phyloP scores from a whole-genome alignment of 2,888 invertebrate species.

The Podotricha telesiphe region DNA sequence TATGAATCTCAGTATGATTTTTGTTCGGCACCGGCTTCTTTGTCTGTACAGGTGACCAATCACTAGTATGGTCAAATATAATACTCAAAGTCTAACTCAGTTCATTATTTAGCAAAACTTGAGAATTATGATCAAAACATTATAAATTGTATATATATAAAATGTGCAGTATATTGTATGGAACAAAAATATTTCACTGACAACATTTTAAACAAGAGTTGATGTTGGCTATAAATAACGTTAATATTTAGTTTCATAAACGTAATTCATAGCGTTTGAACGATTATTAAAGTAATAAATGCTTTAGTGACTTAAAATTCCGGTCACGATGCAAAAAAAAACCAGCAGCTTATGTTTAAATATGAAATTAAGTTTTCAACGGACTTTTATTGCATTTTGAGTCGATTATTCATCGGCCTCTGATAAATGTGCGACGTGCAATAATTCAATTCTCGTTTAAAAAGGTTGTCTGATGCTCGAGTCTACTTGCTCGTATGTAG shows the following conservation, averaged over 20 bases:
- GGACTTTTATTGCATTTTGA: conserved; percentile 72
- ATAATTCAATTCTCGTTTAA: conserved; percentile 79
- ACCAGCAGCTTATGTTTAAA: conserved; percentile 68
- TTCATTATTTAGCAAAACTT: conserved; percentile 17
- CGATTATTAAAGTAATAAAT: conserved; percentile 32
- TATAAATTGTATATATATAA: conserved; percentile 21
- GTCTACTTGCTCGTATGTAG: conserved; percentile 41
- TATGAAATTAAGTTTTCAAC: conserved; percentile 79
- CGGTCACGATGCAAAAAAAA: conserved; percentile 25
- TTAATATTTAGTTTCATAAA: conserved; percentile 23
- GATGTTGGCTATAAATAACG: conserved; percentile 5
- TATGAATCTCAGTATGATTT: conserved; percentile 37
- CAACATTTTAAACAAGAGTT: conserved; percentile 28
- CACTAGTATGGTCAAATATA: conserved; percentile 46
- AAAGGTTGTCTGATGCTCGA: conserved; percentile 64
- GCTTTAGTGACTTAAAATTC: conserved; percentile 30
- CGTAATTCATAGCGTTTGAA: conserved; percentile 21
- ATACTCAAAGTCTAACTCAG: conserved; percentile 43
- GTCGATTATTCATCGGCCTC: conserved; percentile 74
- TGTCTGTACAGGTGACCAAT: conserved; percentile 58
- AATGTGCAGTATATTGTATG: conserved; percentile 24
- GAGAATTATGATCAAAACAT: conserved; percentile 20
- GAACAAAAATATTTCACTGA: conserved; percentile 14
- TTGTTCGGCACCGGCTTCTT: conserved; percentile 38
- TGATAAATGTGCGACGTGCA: conserved; percentile 78